Evolutionary conservation across 2,113 vertebrate species (phyloP).

Genomic region (Callocephalon fimbriatum): DNA sequence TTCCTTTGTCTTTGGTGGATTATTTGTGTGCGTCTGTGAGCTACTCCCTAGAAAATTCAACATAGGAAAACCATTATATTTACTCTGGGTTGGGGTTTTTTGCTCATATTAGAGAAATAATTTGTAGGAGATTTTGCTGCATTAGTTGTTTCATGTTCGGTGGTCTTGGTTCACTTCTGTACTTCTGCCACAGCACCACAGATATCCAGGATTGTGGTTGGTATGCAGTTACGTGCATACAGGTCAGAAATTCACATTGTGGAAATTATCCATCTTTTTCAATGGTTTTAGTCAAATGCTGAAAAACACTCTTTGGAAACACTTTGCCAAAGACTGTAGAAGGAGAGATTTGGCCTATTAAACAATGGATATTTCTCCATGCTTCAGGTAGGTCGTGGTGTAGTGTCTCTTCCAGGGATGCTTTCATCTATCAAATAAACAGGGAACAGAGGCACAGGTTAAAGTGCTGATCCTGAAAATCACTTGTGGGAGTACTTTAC

Average conservation of each 20-base stretch:
- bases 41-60: neutral
- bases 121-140: neutral
- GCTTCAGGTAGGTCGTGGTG: neutral
- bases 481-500: neutral
- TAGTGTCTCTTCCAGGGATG: neutral
- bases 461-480: neutral
- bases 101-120: neutral
- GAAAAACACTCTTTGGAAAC: neutral
- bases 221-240: accelerated
- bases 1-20: constrained; percentile 36
- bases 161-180: neutral
- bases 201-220: neutral
- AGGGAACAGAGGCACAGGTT: neutral
- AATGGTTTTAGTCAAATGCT: neutral
- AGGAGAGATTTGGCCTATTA: neutral
- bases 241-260: neutral
- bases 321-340: neutral
- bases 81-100: neutral
- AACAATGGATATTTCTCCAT: neutral
- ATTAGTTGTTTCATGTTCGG: neutral
- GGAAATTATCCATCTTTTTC: neutral
- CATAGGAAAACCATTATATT: neutral
- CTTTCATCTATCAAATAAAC: neutral
- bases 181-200: neutral
- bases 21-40: neutral